Base-by-base conservation (phyloP, 2,113 vertebrate genomes). In the Stegostoma tigrinum region DNA sequence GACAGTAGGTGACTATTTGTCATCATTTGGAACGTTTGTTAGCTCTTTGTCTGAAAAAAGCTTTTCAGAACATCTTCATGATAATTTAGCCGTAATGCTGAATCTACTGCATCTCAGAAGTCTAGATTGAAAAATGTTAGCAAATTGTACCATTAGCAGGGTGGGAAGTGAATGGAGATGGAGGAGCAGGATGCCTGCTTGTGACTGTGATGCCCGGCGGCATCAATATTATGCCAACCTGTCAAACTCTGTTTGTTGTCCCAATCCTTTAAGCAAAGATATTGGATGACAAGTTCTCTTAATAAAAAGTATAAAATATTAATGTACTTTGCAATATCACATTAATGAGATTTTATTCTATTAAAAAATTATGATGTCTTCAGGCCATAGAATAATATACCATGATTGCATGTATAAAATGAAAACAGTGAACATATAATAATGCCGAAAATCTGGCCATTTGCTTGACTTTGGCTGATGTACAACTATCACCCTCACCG, bases 321-420 rank as follows among this genome's bases (percentile, higher is more conserved):
- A 95, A 95, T 95, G 68, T 34, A 48, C 70, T 48, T 95, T 52
- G 67, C 94, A 95, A 75, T 72, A 72, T 93, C 94, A 75, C 45
- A 24, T 94, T 94, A 72, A 95, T 95, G 67, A 72, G 94, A 95
- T 95, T 72, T 95, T 95, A 72, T 45, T 48, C 68, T 95, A 75
- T 72, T 95, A 95, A 95, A 93, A 93, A 95, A 94, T 70, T 95
- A 95, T 72, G 68, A 95, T 95, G 68, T 95, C 94, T 95, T 48
- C 94, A 52, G 68, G 94, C 94, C 45, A 34, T 34, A 75, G 94
- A 95, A 52, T 95, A 95, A 95, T 72, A 95, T 95, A 34, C 72
- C 14, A 75, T 27, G 42, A 66, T 34, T 72, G 42, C 34, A 30
- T 68, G 91, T 70, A 94, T 67, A 83, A 93, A 93, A 95, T 70